phyloP scores from a whole-genome alignment of 2,888 invertebrate genomes.

The Scaptomyza flava region DNA sequence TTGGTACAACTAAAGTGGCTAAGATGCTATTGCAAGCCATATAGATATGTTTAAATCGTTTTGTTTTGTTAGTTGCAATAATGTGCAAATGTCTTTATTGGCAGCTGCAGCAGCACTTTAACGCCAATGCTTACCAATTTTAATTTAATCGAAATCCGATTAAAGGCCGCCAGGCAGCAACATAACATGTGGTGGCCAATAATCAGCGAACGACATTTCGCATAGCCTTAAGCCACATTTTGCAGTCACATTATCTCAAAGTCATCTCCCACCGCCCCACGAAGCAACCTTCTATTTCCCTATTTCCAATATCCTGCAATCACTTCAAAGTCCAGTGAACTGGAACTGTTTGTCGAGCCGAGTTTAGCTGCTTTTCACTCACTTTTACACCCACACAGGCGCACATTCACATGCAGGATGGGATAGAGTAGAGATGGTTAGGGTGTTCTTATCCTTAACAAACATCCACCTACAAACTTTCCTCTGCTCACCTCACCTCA shows the following conservation, averaged over 20 bases:
- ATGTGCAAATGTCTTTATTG: neutral
- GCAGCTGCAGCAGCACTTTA: no score
- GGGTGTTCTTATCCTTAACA: neutral
- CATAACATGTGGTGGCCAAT: no score
- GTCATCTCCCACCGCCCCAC: neutral
- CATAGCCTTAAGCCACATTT: neutral
- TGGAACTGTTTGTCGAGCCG: conserved; percentile 54
- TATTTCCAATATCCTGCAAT: conserved; percentile 41
- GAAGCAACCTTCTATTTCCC: no score
- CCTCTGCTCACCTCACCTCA: neutral
- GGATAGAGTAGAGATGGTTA: neutral
- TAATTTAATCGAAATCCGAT: conserved; percentile 1
- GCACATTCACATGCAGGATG: neutral
- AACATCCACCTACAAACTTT: neutral
- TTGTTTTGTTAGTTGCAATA: no score
- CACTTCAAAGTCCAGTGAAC: conserved; percentile 72
- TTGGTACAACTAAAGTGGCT: no score
- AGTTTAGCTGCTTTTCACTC: conserved; percentile 16
- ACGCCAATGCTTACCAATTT: neutral
- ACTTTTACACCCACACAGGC: neutral
- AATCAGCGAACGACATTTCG: neutral
- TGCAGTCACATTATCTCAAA: neutral
- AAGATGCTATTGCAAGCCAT: no score
- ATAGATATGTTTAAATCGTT: no score
- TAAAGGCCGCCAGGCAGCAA: no score